phyloP scores from a whole-genome alignment of 2,797 vertebrate genomes.

The Pogoniulus pusillus region DNA sequence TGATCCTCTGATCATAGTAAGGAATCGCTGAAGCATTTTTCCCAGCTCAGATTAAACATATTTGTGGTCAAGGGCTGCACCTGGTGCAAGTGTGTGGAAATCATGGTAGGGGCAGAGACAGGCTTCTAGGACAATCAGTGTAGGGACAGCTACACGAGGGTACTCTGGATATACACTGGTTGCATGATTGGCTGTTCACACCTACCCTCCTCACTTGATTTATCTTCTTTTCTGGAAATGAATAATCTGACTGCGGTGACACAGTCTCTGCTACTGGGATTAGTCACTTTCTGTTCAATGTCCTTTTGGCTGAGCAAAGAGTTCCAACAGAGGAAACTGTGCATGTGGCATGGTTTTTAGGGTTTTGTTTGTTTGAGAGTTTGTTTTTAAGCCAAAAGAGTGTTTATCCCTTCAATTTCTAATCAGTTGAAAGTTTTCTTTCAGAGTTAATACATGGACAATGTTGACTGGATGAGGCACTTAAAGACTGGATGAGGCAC shows the following conservation, averaged over 20 bases:
- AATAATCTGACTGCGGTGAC: too few relatives aligned
- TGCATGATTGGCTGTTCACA: not conserved
- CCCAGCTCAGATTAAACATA: not conserved
- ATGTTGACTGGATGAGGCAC: too few relatives aligned
- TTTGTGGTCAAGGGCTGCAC: not conserved
- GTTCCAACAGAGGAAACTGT: not conserved
- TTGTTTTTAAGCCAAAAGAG: not conserved
- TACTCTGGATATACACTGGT: not conserved
- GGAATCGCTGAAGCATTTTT: constrained; percentile 23
- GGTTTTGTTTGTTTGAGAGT: too few relatives aligned
- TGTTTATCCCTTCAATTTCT: not conserved
- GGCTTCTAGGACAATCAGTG: not conserved
- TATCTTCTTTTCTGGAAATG: not conserved
- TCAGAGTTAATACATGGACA: not conserved
- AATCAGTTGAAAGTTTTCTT: not conserved
- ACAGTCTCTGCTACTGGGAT: too few relatives aligned
- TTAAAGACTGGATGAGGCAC: too few relatives aligned
- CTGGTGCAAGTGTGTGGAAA: not conserved
- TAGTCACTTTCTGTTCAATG: not conserved
- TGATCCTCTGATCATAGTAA: not conserved
- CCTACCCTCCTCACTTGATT: not conserved
- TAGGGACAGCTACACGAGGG: not conserved
- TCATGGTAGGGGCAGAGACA: not conserved
- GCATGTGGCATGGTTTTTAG: too few relatives aligned
- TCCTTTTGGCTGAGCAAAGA: not conserved